phyloP scores from a whole-genome alignment of 2,113 vertebrate genomes.

The Lucifuga dentata region DNA sequence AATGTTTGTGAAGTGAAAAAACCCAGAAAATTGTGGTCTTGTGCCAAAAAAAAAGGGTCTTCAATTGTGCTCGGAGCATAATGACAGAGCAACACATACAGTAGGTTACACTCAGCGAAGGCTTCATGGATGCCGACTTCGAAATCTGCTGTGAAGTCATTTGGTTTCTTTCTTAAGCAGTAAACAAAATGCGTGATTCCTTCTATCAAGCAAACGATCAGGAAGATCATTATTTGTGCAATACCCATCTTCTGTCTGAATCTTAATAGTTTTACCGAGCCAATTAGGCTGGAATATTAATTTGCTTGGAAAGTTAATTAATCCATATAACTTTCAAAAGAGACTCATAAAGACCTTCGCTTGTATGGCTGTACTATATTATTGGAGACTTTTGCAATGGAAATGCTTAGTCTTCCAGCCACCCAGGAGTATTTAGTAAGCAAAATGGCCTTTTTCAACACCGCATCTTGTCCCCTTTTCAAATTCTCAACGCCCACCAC shows the following conservation, averaged over 20 bases:
- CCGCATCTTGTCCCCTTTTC: constrained; percentile 62
- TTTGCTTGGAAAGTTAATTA: constrained; percentile 77
- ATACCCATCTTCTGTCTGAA: constrained; percentile 64
- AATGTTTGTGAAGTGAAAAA: constrained; percentile 84
- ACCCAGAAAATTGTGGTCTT: constrained; percentile 65
- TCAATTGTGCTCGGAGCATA: constrained; percentile 58
- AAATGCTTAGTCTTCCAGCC: constrained; percentile 76
- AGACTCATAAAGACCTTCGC: constrained; percentile 62
- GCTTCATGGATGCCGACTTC: constrained; percentile 12
- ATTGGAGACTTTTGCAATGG: constrained; percentile 70
- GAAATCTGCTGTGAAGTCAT: constrained; percentile 15
- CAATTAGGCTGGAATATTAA: constrained; percentile 76
- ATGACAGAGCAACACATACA: constrained; percentile 68
- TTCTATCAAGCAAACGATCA: constrained; percentile 34
- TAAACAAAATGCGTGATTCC: constrained; percentile 39
- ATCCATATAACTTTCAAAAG: constrained; percentile 73
- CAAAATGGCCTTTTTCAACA: constrained; percentile 73
- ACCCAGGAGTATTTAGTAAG: constrained; percentile 75
- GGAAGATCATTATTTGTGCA: constrained; percentile 41
- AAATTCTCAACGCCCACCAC: constrained; percentile 62
- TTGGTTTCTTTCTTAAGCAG: constrained; percentile 1
- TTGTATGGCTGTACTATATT: constrained; percentile 57
- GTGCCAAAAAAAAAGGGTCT: constrained; percentile 76
- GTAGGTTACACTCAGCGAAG: constrained; percentile 51
- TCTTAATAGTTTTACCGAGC: constrained; percentile 63